Conservation (phyloP, 1,140 invertebrate species). For the Parapsyche elsis region DNA sequence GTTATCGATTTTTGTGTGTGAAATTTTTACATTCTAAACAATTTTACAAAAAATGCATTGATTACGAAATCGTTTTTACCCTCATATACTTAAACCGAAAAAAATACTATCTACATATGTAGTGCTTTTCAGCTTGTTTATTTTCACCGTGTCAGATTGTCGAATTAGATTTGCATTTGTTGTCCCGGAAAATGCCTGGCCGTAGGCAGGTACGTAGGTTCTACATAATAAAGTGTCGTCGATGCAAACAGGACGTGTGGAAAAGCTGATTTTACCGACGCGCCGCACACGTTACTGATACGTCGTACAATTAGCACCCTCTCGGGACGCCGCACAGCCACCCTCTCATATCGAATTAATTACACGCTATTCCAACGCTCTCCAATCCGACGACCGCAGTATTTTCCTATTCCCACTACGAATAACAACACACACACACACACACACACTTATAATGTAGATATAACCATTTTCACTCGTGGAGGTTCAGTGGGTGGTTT, state of each 20-base stretch:
- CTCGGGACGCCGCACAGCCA: constrained; percentile 36
- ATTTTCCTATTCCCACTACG: constrained; percentile 28
- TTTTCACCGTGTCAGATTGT: neutral
- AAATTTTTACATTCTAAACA: too few relatives aligned
- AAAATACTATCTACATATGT: too few relatives aligned
- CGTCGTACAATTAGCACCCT: constrained; percentile 50
- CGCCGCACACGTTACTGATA: constrained; percentile 38
- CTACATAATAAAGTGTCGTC: constrained; percentile 20
- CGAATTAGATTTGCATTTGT: neutral
- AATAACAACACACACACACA: too few relatives aligned
- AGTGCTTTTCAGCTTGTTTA: too few relatives aligned
- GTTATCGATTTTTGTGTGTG: too few relatives aligned
- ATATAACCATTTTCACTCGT: neutral
- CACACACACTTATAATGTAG: too few relatives aligned
- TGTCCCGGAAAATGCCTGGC: neutral
- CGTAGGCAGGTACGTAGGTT: neutral
- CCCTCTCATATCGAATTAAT: constrained; percentile 52
- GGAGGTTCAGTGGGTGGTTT: neutral
- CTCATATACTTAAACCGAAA: too few relatives aligned
- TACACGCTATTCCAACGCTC: constrained; percentile 42
- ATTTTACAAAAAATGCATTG: too few relatives aligned
- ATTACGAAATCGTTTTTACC: too few relatives aligned
- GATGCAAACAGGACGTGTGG: neutral
- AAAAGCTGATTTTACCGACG: constrained; percentile 36
- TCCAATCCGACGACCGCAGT: constrained; percentile 5